Base-by-base conservation (phyloP, 2,888 invertebrate genomes). In the Latrodectus hesperus region DNA sequence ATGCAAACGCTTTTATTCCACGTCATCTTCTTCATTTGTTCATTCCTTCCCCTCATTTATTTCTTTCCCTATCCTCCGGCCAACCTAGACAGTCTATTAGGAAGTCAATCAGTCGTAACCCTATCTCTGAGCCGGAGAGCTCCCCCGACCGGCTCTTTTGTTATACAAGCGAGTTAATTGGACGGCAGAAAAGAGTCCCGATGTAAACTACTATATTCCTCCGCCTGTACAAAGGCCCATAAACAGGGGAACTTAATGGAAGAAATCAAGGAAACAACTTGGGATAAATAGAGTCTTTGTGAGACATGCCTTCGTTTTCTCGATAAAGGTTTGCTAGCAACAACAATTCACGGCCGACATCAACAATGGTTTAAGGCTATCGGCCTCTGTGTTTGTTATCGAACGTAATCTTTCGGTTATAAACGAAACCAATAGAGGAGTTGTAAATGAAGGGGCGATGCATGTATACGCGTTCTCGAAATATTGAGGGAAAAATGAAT, bases 231-330 rank as follows among this genome's bases (percentile, higher is more conserved):
- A 85, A 85, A 79, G 79, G 74, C 74, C 85, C 79, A 85, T 85
- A 85, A 85, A 85, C 79, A 85, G 68, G 78, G 85, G 85, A 84
- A 79, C 85, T 85, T 85, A 85, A 85, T 85, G 85, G 85, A 85
- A 85, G 85, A 79, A 84, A 84, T 84, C 84, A 84, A 73, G 84
- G 84, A 84, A 85, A 85, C 85, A 85, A 79, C 85, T 85, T 85
- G 73, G 73, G 79, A 79, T 85, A 85, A 85, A 85, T 74, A 79
- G 74, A 74, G 85, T 73, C 85, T 85, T 85, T 85, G 85, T 85
- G 73, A 78, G 79, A 85, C 85, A 85, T 78, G 78, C 84, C 64
- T 84, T 84, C 72, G 55, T 84, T 77, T 71, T 65, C 78, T 73
- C 85, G 79, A 85, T 85, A 79, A 85, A 85, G 83, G 64, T 82